Evolutionary conservation across 1,140 invertebrate genomes (phyloP), one percentile per base, ranked within the genome.

Genomic region (Stratiolaelaps scimitus): DNA sequence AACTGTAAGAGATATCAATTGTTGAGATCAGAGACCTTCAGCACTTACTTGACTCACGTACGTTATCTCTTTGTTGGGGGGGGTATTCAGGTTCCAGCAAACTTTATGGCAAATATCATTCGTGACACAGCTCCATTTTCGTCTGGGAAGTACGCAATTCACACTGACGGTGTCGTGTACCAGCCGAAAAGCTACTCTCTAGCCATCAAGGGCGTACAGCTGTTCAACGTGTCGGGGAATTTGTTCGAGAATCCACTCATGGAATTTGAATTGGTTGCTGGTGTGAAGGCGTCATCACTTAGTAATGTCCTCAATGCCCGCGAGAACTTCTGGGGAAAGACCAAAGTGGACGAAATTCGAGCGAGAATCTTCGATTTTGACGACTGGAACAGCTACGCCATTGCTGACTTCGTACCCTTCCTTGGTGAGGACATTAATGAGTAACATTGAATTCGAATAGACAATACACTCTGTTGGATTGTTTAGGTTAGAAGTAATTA

Each of bases 351-450:
- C 6, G 76, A 79, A 40, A 97, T 99, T 30, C 80, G 83, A 68
- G 80, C 83, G 56, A 82, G 85, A 73, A 95, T 99, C 70, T 98
- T 99, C 75, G 96, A 98, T 78, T 97, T 98, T 78, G 92, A 99
- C 75, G 94, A 98, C 73, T 98, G 95, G 95, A 99, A 98, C 74
- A 91, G 92, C 76, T 93, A 92, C 75, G 92, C 92, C 0, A 83
- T 93, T 43, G 92, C 92, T 0, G 80, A 85, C 20, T 98, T 87
- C 75, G 81, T 83, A 67, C 94, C 93, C 0, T 98, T 85, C 75
- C 80, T 96, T n/a, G 70, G 72, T 6, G 68, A 67, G 13, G 68
- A 73, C 23, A 72, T 73, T 10, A n/a, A n/a, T n/a, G n/a, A n/a
- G n/a, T n/a, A n/a, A n/a, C n/a, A n/a, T n/a, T n/a, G n/a, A n/a